A percentile compares a stretch with the other conserved stretches of the same genome.
phyloP scores from a whole-genome alignment of 1,140 invertebrate species.

The Drosophila azteca region DNA sequence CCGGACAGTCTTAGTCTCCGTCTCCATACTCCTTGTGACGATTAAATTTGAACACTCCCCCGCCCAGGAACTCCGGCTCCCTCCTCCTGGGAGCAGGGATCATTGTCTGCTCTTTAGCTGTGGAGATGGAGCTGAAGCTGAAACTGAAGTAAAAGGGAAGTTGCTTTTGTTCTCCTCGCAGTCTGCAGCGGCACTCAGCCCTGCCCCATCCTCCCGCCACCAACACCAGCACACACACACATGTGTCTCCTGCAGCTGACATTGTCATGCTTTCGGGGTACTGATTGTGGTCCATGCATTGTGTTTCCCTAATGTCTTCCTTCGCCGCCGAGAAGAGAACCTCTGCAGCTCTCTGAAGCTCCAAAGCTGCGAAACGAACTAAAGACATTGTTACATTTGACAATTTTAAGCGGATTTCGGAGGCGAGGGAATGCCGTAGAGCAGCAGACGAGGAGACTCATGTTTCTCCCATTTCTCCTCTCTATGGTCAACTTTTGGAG shows the following conservation, averaged over 20 bases:
- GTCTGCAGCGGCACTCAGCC: slow-evolving; percentile 45
- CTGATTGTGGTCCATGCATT: slow-evolving; percentile 47
- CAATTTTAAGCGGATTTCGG: slow-evolving; percentile 57
- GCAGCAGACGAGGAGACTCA: not conserved
- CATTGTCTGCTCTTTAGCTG: slow-evolving; percentile 27
- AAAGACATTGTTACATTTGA: slow-evolving; percentile 48
- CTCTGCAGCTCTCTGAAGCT: not conserved
- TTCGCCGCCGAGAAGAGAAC: not conserved
- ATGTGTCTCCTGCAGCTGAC: slow-evolving; percentile 45
- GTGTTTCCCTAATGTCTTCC: slow-evolving; percentile 61
- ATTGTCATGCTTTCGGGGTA: slow-evolving; percentile 39
- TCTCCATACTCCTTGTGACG: slow-evolving; percentile 17
- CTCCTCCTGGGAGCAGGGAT: not conserved
- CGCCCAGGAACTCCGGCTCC: not conserved
- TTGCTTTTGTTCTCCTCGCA: slow-evolving; percentile 49
- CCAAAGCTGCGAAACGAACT: not conserved
- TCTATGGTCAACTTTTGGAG: too few species aligned
- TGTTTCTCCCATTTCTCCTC: too few species aligned
- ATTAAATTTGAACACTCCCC: slow-evolving; percentile 42
- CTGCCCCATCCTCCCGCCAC: not conserved
- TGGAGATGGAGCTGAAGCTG: slow-evolving; percentile 19
- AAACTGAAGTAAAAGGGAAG: slow-evolving; percentile 30
- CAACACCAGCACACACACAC: not conserved
- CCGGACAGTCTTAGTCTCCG: not conserved
- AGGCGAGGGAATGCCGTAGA: not conserved